Conservation (phyloP, 2,888 invertebrate genomes). For the Neocrepidodera transversa region DNA sequence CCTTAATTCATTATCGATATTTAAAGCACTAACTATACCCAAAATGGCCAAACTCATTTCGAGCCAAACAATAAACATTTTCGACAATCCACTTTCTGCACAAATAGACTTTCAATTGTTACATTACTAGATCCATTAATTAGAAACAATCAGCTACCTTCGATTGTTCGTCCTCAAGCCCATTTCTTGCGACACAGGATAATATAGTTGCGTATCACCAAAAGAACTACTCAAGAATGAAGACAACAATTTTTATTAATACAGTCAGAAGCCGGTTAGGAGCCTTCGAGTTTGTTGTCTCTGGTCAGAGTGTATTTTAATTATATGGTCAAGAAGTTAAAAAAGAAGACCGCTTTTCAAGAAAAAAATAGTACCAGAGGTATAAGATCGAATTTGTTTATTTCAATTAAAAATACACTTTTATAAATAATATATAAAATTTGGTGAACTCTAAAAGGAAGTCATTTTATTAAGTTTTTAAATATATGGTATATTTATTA, state of each 20-base stretch:
- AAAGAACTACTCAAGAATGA: constrained; percentile 16
- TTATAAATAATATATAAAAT: not conserved
- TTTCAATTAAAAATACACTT: not conserved
- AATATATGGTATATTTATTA: too few relatives aligned
- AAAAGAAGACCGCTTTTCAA: constrained; percentile 1
- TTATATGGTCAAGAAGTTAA: too few relatives aligned
- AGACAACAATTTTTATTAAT: not conserved
- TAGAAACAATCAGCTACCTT: constrained; percentile 17
- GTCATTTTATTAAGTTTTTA: too few relatives aligned
- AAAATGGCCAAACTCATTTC: constrained; percentile 44
- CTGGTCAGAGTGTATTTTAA: constrained; percentile 8
- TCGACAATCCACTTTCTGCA: not conserved
- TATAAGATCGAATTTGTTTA: constrained; percentile 1
- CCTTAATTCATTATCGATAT: constrained; percentile 60
- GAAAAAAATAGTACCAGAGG: not conserved
- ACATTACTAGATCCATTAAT: constrained; percentile 10
- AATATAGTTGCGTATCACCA: constrained; percentile 5
- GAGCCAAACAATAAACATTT: constrained; percentile 26
- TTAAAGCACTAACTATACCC: constrained; percentile 50
- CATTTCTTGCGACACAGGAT: constrained; percentile 34
- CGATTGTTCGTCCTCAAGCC: constrained; percentile 27
- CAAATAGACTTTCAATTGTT: constrained; percentile 4
- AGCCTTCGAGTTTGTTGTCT: constrained; percentile 17
- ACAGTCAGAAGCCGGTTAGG: constrained; percentile 26
- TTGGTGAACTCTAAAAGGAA: too few relatives aligned